Evolutionary conservation across 2,113 vertebrate genomes (phyloP).

Genomic region (Chitala chitala): DNA sequence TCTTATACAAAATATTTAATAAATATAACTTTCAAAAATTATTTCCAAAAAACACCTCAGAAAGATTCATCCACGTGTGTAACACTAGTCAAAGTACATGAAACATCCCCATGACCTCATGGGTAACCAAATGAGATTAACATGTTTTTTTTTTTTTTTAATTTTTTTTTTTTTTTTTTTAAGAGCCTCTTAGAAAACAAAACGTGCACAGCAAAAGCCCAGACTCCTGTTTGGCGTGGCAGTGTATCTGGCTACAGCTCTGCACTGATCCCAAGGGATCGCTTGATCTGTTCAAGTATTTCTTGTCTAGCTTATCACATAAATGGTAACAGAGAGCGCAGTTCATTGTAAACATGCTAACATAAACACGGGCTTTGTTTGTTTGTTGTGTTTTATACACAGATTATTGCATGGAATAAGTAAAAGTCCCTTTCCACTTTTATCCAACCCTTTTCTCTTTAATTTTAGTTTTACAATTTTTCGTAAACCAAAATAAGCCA

Average conservation of each 20-base stretch:
- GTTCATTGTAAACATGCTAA: no score
- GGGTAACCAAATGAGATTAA: conserved; percentile 59
- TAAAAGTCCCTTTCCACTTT: background rate
- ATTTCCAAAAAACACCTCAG: conserved; percentile 74
- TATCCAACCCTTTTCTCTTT: background rate
- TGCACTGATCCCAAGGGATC: conserved; percentile 69
- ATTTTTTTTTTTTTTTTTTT: no score
- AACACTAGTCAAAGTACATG: conserved; percentile 76
- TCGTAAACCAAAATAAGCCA: conserved; percentile 59
- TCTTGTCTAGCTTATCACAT: conserved; percentile 67
- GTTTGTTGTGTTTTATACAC: no score
- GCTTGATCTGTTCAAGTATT: conserved; percentile 78
- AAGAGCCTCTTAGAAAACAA: conserved; percentile 53
- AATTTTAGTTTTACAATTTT: conserved; percentile 47
- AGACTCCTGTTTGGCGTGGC: conserved; percentile 65
- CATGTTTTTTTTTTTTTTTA: no score
- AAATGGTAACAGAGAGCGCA: no score
- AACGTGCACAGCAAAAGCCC: conserved; percentile 13
- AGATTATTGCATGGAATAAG: conserved; percentile 3
- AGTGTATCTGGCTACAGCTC: conserved; percentile 68
- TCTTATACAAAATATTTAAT: conserved; percentile 93
- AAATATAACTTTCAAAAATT: conserved; percentile 80
- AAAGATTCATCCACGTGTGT: conserved; percentile 65
- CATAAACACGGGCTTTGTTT: conserved; percentile 30
- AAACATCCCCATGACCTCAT: conserved; percentile 63